Conservation (phyloP, 2,797 vertebrate genomes). For the Alectoris magna region DNA sequence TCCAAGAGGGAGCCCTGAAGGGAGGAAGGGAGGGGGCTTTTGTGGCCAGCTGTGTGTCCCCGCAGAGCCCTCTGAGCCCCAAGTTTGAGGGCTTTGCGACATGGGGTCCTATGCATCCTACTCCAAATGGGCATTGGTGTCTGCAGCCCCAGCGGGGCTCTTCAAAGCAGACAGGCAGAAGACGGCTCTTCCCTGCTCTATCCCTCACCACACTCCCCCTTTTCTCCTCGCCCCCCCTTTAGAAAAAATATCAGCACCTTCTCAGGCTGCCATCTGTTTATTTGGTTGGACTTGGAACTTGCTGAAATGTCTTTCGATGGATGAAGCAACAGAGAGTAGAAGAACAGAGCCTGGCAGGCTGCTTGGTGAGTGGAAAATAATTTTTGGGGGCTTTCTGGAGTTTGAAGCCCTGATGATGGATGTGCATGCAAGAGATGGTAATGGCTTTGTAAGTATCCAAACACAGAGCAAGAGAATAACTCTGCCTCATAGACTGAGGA, state of each 20-base stretch:
- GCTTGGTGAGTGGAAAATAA: slow-evolving; percentile 63
- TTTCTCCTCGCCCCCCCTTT: not conserved
- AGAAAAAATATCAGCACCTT: slow-evolving; percentile 36
- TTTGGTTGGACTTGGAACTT: slow-evolving; percentile 13
- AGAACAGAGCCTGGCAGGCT: slow-evolving; percentile 72
- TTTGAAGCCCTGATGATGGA: slow-evolving; percentile 56
- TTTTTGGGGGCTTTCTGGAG: slow-evolving; percentile 42
- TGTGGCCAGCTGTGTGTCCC: not conserved
- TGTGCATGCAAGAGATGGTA: slow-evolving; percentile 52
- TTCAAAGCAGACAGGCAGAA: not conserved
- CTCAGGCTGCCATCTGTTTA: slow-evolving; percentile 51
- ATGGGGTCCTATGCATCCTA: rapidly evolving
- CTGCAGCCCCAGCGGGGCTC: not conserved
- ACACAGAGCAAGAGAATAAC: slow-evolving; percentile 36
- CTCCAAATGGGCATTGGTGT: rapidly evolving
- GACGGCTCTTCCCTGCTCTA: not conserved
- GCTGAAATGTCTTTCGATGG: slow-evolving; percentile 54
- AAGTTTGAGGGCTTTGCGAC: rapidly evolving
- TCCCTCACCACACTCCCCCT: not conserved
- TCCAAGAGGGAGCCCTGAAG: not conserved
- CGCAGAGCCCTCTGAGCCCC: rapidly evolving
- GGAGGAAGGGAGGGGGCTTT: not conserved
- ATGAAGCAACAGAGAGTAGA: slow-evolving; percentile 54
- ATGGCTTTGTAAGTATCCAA: slow-evolving; percentile 61
- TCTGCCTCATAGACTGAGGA: slow-evolving; percentile 44